Evolutionary conservation across 2,113 vertebrate genomes (phyloP), one percentile per base, ranked within the genome.

Genomic region (Barnardius zonarius): DNA sequence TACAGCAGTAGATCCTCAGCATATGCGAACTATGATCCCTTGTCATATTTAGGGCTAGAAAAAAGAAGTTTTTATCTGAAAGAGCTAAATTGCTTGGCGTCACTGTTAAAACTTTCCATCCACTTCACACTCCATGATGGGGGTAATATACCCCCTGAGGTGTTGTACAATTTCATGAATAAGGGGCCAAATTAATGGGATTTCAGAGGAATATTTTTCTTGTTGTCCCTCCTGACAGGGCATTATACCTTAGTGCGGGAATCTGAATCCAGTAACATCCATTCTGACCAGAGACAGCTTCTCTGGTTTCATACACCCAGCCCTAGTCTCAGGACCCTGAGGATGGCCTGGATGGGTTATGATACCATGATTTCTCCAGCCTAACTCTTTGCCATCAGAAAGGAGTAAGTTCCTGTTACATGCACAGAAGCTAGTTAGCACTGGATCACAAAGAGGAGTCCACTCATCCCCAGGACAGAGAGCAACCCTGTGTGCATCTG

Each of bases 201-300:
- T 91, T 95, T 90, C 85, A 94, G 76, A 89, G 35, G 72, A 48
- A 61, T 91, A 41, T 70, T 44, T 92, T 86, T 55, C 81, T 95
- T 89, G 67, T 95, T 93, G 68, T 90, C 90, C 69, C 67, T 92
- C 46, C 39, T 84, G 95, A 91, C 86, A 91, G 92, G 86, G 68
- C 88, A 81, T 92, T 88, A 68, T 88, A 93, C 39, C 25, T 83
- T 17, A 23, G 76, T 91, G 86, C 64, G 84, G 81, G 37, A 95
- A 82, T 85, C 30, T 66, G 79, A 92, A 93, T 84, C 94, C 86
- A 91, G 67, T 19, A 68, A 19, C 48, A 93, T 76, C 88, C 70
- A 51, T 48, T 91, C 57, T 11, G 92, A 93, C 39, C 41, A 6
- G 59, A 94, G 81, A 76, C 59, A 88, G 23, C 20, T 70, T 84